These are phyloP conservation scores for Neopipo cinnamomea DNA, from an alignment of 2,113 vertebrate species.

Conservation along the genomic window DNA sequence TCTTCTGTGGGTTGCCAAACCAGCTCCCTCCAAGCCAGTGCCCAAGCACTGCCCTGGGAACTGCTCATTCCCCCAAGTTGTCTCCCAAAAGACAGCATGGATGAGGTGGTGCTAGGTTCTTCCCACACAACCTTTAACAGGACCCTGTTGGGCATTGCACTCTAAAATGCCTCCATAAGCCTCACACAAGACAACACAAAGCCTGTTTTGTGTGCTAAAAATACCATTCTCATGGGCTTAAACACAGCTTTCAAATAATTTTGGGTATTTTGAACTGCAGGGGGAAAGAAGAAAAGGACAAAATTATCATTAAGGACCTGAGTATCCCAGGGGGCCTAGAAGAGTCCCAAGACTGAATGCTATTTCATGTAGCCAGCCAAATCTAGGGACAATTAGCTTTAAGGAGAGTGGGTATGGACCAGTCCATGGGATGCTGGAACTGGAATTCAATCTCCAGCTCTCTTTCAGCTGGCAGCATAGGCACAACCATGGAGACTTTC, in stretches of 20 bases:
- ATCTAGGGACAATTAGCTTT: background rate
- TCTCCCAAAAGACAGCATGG: background rate
- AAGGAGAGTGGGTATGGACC: background rate
- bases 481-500: rapidly evolving
- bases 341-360: background rate
- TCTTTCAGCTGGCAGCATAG: background rate
- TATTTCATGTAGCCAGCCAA: background rate
- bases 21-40: background rate
- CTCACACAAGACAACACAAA: rapidly evolving
- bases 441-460: background rate
- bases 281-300: background rate
- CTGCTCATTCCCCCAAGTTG: background rate
- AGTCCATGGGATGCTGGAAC: background rate
- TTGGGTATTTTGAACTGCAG: background rate
- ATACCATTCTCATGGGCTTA: background rate
- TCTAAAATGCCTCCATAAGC: background rate
- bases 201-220: background rate
- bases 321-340: background rate
- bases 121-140: background rate
- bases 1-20: background rate
- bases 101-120: background rate
- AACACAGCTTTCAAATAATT: background rate
- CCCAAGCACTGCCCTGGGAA: background rate
- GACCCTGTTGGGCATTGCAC: background rate
- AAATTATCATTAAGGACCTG: background rate